Conservation (phyloP, 2,113 vertebrate species). For the Solea solea region DNA sequence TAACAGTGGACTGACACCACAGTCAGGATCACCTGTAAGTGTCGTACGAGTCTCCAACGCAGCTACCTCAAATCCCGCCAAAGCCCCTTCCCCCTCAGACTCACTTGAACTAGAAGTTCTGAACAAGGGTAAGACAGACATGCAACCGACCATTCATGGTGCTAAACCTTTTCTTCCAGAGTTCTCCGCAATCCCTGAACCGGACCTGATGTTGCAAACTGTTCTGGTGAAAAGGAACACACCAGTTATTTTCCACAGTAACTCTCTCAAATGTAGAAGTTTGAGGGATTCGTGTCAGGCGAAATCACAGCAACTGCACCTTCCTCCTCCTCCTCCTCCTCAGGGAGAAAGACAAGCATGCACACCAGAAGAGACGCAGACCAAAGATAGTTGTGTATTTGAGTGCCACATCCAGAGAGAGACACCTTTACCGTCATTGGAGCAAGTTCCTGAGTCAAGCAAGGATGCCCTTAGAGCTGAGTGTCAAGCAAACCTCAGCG, state of each 20-base stretch:
- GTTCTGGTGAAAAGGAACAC: constrained; percentile 49
- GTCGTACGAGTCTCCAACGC: constrained; percentile 56
- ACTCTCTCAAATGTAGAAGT: constrained; percentile 54
- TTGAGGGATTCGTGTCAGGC: constrained; percentile 22
- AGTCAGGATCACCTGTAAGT: constrained; percentile 34
- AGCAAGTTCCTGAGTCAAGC: constrained; percentile 20
- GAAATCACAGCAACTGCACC: constrained; percentile 40
- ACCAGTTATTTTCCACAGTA: constrained; percentile 54
- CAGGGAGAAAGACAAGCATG: constrained; percentile 37
- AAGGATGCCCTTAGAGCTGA: constrained; percentile 5
- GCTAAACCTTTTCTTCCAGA: constrained; percentile 51
- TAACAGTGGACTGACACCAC: constrained; percentile 35
- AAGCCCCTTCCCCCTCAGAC: constrained; percentile 59
- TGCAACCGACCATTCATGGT: constrained; percentile 56
- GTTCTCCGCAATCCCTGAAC: constrained; percentile 32
- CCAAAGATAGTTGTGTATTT: constrained; percentile 70
- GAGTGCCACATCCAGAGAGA: constrained; percentile 28
- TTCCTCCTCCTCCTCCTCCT: constrained; percentile 25
- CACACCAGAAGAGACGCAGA: constrained; percentile 53
- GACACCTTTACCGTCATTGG: constrained; percentile 15
- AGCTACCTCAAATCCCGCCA: constrained; percentile 77
- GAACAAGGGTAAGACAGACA: constrained; percentile 48
- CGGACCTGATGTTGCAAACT: constrained; percentile 31
- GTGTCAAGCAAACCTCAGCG: constrained; percentile 30
- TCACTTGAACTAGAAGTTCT: constrained; percentile 42